Percentiles rank a stretch among this genome's conserved stretches.
Conservation (phyloP, 2,113 vertebrate species). For the Pitta sordida region DNA sequence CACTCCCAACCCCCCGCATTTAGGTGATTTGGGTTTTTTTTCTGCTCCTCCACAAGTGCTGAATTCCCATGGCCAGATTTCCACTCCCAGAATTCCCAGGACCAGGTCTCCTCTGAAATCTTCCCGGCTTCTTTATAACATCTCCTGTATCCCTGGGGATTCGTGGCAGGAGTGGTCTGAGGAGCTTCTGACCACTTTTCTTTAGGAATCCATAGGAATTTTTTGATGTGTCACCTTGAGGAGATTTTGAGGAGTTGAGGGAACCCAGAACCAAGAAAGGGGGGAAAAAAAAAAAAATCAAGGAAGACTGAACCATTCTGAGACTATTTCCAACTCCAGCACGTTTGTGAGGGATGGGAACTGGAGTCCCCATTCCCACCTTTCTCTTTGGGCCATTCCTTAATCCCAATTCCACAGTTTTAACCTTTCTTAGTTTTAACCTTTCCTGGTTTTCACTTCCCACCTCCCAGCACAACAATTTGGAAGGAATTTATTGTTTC, state of each 20-base stretch:
- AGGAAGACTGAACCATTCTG: not conserved
- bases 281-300: not conserved
- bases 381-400: not conserved
- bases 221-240: not conserved
- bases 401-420: not conserved
- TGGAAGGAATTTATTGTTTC: not conserved
- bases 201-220: not conserved
- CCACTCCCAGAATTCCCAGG: not conserved
- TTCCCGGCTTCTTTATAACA: not conserved
- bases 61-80: not conserved
- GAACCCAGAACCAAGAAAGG: not conserved
- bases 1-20: not conserved
- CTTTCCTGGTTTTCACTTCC: not conserved
- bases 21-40: not conserved
- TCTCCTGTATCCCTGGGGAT: not conserved
- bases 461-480: not conserved
- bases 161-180: not conserved
- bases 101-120: not conserved
- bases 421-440: not conserved
- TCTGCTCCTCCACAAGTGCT: not conserved
- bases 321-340: not conserved
- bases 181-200: not conserved
- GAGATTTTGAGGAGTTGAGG: not conserved
- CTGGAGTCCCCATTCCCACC: not conserved
- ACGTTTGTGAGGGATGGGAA: not conserved